A percentile compares a stretch with the other conserved stretches of the same genome.
Conservation (phyloP, 2,113 vertebrate genomes). For the Urocitellus parryii region DNA sequence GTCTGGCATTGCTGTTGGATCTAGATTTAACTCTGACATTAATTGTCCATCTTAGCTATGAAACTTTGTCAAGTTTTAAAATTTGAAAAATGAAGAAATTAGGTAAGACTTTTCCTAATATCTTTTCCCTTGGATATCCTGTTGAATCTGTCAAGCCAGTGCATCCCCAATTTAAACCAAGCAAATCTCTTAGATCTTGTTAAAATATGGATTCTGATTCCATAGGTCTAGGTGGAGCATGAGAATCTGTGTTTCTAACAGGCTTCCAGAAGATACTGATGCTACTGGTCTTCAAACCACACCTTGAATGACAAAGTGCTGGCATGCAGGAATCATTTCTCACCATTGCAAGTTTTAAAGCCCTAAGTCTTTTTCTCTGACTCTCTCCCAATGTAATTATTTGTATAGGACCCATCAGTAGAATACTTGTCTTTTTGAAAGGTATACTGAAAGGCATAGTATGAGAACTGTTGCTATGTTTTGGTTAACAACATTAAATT, state of each 20-base stretch:
- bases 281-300: background rate
- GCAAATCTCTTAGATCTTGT: background rate
- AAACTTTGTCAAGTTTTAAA: constrained; percentile 8
- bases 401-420: background rate
- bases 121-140: background rate
- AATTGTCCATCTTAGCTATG: background rate
- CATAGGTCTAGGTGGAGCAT: background rate
- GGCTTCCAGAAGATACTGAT: background rate
- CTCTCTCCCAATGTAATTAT: background rate
- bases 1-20: background rate
- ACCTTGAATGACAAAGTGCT: background rate
- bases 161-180: background rate
- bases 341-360: background rate
- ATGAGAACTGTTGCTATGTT: background rate
- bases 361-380: background rate
- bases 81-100: constrained; percentile 41
- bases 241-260: background rate
- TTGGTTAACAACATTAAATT: background rate
- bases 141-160: background rate
- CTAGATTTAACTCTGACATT: background rate
- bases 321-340: constrained; percentile 22
- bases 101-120: background rate
- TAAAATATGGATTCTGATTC: constrained; percentile 32
- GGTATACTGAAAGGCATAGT: background rate
- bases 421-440: background rate